A percentile compares a stretch with the other conserved stretches of the same genome.
phyloP scores from a whole-genome alignment of 2,888 invertebrate genomes.

The Arenicola marina region DNA sequence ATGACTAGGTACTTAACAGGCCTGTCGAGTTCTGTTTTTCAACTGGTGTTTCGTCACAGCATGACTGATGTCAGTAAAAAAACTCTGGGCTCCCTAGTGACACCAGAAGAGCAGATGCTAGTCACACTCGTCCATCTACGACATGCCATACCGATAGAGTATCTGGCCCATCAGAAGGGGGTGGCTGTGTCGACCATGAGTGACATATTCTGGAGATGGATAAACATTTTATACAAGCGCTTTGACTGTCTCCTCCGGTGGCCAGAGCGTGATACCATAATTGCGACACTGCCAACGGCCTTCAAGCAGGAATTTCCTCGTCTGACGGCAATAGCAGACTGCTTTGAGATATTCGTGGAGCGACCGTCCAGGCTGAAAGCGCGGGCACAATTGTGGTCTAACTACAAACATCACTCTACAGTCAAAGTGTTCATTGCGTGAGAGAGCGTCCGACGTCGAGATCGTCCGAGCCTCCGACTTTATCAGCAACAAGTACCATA shows the following conservation, averaged over 20 bases:
- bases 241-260: not conserved
- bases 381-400: not conserved
- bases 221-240: not conserved
- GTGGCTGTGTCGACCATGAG: too few relatives aligned
- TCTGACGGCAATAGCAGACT: not conserved
- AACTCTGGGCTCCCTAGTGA: too few relatives aligned
- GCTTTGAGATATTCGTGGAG: slow-evolving; percentile 5
- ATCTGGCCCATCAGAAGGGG: too few relatives aligned
- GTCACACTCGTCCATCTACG: too few relatives aligned
- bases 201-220: slow-evolving; percentile 3
- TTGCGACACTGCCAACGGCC: not conserved
- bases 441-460: slow-evolving; percentile 31
- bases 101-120: too few relatives aligned
- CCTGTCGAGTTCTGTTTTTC: too few relatives aligned
- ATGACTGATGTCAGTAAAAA: too few relatives aligned
- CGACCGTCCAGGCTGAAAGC: not conserved
- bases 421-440: slow-evolving; percentile 15
- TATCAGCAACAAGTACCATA: slow-evolving; percentile 20
- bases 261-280: not conserved
- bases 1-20: too few relatives aligned
- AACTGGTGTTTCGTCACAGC: too few relatives aligned
- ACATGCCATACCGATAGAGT: too few relatives aligned
- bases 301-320: slow-evolving; percentile 4
- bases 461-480: slow-evolving; percentile 29
- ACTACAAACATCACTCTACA: slow-evolving; percentile 1